Base-by-base conservation (phyloP, 2,888 invertebrate genomes). In the Trisateles emortualis region DNA sequence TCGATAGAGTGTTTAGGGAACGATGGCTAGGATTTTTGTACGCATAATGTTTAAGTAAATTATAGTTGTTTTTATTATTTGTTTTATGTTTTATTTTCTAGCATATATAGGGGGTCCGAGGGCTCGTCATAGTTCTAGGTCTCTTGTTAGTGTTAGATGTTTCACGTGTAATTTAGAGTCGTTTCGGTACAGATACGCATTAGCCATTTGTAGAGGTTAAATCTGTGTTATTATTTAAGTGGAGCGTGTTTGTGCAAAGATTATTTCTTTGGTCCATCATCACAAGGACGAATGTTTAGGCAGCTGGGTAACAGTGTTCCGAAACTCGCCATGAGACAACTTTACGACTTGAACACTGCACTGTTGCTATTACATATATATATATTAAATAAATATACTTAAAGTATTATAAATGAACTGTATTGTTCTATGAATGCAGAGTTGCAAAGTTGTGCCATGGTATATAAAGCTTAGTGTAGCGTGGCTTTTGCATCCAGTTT, bases 31-130 rank as follows among this genome's bases (percentile, higher is more conserved):
- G 81, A 78, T 82, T 90, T 90, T 92, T 92, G 85, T 90, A 91
- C 87, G 91, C 90, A 88, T 92, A 89, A 90, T 88, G 81, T 87
- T 74, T 91, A 91, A 91, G 91, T 91, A 90, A 90, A 89, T 91
- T 92, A 90, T 87, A 91, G 86, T 90, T 88, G 88, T 90, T 91
- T 90, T 90, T 89, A 86, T 89, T 84, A 81, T 85, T 87, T 83
- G 81, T 85, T 87, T 86, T 83, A 81, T 76, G 73, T 79, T 78
- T 81, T 76, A 77, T 77, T 81, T 80, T 81, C 66, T 84, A 86
- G 81, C 76, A 76, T 84, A 82, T 83, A 74, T 76, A 78, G 78
- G 71, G 78, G 74, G 79, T 76, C 74, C 59, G 59, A 68, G 67
- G 74, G 66, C 76, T 77, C 78, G 75, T 68, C 73, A 68, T 83